A percentile compares a stretch with the other conserved stretches of the same genome.
Evolutionary conservation across 1,140 invertebrate species (phyloP).

Genomic region (Lamellibrachia luymesi): DNA sequence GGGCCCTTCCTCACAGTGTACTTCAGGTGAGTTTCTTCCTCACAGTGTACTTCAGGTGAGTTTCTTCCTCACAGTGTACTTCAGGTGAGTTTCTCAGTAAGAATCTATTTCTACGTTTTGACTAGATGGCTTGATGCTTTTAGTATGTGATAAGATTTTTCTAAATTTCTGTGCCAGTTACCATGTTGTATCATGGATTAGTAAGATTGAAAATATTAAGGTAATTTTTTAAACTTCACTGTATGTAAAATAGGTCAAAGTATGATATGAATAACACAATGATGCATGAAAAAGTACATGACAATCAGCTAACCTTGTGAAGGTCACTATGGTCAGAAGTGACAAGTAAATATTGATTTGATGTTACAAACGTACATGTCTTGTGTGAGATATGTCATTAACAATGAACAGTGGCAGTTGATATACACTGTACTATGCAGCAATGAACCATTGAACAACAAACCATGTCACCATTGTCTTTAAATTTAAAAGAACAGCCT

Average conservation of each 20-base stretch:
- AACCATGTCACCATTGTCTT: background rate
- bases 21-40: conserved; percentile 20
- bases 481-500: background rate
- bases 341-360: background rate
- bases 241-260: too few relatives aligned
- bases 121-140: too few relatives aligned
- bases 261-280: too few relatives aligned
- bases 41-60: conserved; percentile 23
- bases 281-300: too few relatives aligned
- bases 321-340: background rate
- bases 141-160: too few relatives aligned
- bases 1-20: conserved; percentile 17
- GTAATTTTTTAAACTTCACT: too few relatives aligned
- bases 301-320: background rate
- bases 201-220: too few relatives aligned
- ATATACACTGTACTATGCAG: background rate
- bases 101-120: too few relatives aligned
- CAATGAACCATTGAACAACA: background rate
- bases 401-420: background rate
- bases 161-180: too few relatives aligned
- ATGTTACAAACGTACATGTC: background rate
- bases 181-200: too few relatives aligned
- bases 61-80: conserved; percentile 17
- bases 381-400: background rate
- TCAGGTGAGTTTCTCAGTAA: conserved; percentile 15